Base-by-base conservation (phyloP, 2,113 vertebrate species). In the Brachirus orientalis region DNA sequence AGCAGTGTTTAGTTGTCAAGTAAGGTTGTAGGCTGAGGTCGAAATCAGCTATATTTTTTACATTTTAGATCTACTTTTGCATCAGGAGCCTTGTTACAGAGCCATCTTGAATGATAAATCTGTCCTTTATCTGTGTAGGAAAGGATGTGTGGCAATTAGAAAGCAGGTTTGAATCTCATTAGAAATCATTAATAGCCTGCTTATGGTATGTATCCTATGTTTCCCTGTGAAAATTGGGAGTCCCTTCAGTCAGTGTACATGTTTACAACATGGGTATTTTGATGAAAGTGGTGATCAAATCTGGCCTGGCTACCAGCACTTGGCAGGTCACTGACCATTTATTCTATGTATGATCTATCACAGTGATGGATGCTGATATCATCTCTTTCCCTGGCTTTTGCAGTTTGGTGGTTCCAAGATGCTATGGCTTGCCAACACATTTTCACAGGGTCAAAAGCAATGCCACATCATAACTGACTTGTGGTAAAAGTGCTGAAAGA, bases 341-440 rank as follows among this genome's bases (percentile, higher is more conserved):
- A 60, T 83, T 74, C 68, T 80, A 16, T 77, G 50, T 69, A 48
- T 50, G 65, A 82, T 84, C 69, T 55, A 68, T 81, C 79, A 72
- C 72, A 55, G 56, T 77, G 77, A 85, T 63, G 36, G 72, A 83
- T 83, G 82, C 73, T 85, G 81, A 85, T 85, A 75, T 81, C 80
- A 84, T 90, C 74, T 41, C 72, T 70, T 80, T 65, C 75, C 64
- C 70, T 79, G 80, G 74, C 76, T 60, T 28, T 55, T 20, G 57
- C 64, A 79, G 48, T 69, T 66, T 63, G 38, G 9, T 38, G 36
- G 72, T 52, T 56, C 56, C 54, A 48, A 60, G 59, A 75, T 16
- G 18, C 47, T 20, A 16, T 19, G 13, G 60, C 69, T 37, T 74
- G 78, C 76, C 78, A 72, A 38, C 72, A 66, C 59, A 75, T 88